A percentile compares a stretch with the other conserved stretches of the same genome.
These are phyloP conservation scores for Drosophila acutilabella DNA, from an alignment of 2,888 invertebrate genomes.

Conservation along the genomic window DNA sequence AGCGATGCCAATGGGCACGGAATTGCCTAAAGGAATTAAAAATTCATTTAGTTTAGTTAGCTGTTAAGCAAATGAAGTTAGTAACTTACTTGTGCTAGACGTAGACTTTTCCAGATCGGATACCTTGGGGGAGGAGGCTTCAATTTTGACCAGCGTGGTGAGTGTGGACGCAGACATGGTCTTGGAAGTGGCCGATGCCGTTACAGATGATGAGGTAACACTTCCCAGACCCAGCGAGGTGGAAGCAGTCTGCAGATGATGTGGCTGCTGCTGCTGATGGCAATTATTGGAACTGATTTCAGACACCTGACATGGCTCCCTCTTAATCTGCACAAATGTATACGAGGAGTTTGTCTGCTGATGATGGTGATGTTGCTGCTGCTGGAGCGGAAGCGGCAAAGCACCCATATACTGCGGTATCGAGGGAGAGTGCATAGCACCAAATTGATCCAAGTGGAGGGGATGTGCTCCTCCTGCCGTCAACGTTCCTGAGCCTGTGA, in stretches of 20 bases:
- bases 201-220: constrained; percentile 68
- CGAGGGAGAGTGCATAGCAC: constrained; percentile 59
- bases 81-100: constrained; percentile 69
- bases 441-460: constrained; percentile 74
- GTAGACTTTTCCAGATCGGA: constrained; percentile 80
- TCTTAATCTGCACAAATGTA: constrained; percentile 84
- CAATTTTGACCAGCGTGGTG: constrained; percentile 84
- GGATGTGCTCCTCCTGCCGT: constrained; percentile 34
- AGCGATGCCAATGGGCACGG: constrained; percentile 93
- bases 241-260: constrained; percentile 66
- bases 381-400: constrained; percentile 29
- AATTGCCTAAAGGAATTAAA: constrained; percentile 84
- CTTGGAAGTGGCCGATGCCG: constrained; percentile 77
- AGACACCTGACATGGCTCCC: constrained; percentile 85
- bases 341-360: constrained; percentile 82
- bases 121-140: constrained; percentile 84
- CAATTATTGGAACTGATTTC: constrained; percentile 85
- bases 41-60: neutral
- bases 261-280: constrained; percentile 73
- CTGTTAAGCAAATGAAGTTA: too few relatives aligned
- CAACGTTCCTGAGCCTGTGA: constrained; percentile 16
- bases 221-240: constrained; percentile 60
- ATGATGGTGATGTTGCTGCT: constrained; percentile 58
- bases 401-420: constrained; percentile 70
- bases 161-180: constrained; percentile 83